These are phyloP conservation scores for Xenus cinereus DNA, from an alignment of 2,113 vertebrate genomes.

Conservation along the genomic window DNA sequence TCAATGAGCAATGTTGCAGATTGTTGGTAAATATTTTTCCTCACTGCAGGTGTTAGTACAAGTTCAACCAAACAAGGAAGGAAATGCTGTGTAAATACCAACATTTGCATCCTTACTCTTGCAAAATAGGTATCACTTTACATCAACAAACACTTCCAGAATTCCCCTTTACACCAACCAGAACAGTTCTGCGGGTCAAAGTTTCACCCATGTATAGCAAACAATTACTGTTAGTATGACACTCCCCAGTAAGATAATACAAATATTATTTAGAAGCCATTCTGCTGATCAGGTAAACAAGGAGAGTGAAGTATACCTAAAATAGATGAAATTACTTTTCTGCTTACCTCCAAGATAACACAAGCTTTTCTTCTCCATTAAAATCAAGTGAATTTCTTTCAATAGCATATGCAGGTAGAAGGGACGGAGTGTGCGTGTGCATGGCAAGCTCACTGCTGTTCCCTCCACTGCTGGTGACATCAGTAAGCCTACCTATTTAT, in stretches of 20 bases:
- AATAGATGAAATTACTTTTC: not conserved
- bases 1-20: not conserved
- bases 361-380: slow-evolving; percentile 16
- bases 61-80: not conserved
- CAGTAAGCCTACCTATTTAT: slow-evolving; percentile 73
- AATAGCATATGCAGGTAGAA: not conserved
- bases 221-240: not conserved
- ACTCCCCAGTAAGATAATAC: not conserved
- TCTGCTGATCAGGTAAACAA: not conserved
- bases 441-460: not conserved
- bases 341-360: slow-evolving; percentile 15
- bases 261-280: not conserved
- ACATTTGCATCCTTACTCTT: not conserved
- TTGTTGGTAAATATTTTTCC: not conserved
- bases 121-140: not conserved
- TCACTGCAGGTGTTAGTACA: not conserved
- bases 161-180: not conserved
- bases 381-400: slow-evolving; percentile 21
- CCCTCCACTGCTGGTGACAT: slow-evolving; percentile 35
- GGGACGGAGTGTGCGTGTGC: not conserved
- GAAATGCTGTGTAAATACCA: not conserved
- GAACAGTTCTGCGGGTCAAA: not conserved
- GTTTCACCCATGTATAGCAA: not conserved
- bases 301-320: not conserved
- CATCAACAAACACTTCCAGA: not conserved